A percentile compares a stretch with the other conserved stretches of the same genome.
Conservation (phyloP, 2,888 invertebrate genomes). For the Latrodectus hesperus region DNA sequence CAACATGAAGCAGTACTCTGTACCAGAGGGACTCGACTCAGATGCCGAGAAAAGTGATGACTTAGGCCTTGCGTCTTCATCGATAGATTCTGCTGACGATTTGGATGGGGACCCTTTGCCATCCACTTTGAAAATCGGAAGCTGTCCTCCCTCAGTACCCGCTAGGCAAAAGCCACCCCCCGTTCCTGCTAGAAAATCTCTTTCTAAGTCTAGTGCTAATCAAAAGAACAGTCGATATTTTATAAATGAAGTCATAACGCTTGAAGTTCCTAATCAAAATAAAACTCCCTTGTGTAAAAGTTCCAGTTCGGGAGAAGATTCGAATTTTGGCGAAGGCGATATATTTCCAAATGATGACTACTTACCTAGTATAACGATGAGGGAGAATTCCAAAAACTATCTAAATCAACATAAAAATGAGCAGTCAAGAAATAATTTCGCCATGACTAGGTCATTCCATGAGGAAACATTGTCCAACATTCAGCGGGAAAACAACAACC, state of each 20-base stretch:
- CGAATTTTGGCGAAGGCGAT: slow-evolving; percentile 54
- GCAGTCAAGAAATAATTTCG: slow-evolving; percentile 30
- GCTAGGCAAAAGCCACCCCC: slow-evolving; percentile 55
- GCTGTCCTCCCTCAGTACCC: slow-evolving; percentile 26
- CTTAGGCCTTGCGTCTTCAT: slow-evolving; percentile 59
- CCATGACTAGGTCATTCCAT: slow-evolving; percentile 40
- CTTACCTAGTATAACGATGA: background rate
- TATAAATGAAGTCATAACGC: slow-evolving; percentile 6
- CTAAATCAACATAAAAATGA: slow-evolving; percentile 50
- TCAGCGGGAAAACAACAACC: slow-evolving; percentile 32
- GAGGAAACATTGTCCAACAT: slow-evolving; percentile 35
- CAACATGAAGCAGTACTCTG: slow-evolving; percentile 52
- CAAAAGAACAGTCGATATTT: slow-evolving; percentile 39
- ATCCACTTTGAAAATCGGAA: slow-evolving; percentile 28
- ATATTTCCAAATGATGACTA: slow-evolving; percentile 20
- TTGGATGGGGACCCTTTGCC: slow-evolving; percentile 59
- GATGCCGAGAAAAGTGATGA: slow-evolving; percentile 58
- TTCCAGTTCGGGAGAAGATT: slow-evolving; percentile 53
- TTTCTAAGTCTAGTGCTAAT: slow-evolving; percentile 16
- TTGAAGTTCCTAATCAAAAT: slow-evolving; percentile 30
- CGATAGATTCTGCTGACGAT: slow-evolving; percentile 65
- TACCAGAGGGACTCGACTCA: slow-evolving; percentile 50
- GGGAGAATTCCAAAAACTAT: slow-evolving; percentile 42
- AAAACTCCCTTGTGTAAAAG: slow-evolving; percentile 51
- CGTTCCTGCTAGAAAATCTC: slow-evolving; percentile 49